Conservation (phyloP, 2,113 vertebrate species). For the Eudorcas thomsonii region DNA sequence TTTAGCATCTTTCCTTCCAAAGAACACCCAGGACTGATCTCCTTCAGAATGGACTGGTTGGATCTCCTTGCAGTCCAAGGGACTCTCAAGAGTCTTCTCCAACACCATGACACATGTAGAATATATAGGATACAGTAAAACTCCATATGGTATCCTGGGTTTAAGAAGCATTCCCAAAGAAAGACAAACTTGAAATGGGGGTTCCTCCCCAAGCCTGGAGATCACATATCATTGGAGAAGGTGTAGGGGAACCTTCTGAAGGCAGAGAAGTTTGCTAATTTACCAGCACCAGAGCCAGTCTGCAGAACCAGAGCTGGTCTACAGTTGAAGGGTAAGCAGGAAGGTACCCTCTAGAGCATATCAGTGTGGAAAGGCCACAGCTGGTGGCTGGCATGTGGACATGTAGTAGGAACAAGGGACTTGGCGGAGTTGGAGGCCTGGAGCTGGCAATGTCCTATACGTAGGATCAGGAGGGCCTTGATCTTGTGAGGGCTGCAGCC, state of each 20-base stretch:
- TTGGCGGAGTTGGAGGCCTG: neutral
- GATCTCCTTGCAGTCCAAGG: too few relatives aligned
- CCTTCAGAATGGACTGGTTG: too few relatives aligned
- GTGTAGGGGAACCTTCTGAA: neutral
- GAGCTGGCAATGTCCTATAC: neutral
- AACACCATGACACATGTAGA: neutral
- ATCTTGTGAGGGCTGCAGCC: neutral
- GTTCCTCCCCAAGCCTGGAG: neutral
- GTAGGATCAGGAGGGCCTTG: neutral
- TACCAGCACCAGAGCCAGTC: neutral
- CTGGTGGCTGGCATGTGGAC: neutral
- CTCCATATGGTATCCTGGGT: neutral
- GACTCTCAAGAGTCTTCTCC: too few relatives aligned
- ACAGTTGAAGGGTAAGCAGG: neutral
- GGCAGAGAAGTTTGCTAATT: neutral
- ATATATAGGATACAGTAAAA: neutral
- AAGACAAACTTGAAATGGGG: neutral
- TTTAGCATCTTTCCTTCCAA: too few relatives aligned
- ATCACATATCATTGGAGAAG: neutral
- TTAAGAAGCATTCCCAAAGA: neutral
- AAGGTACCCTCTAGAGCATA: neutral
- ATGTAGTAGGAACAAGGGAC: neutral
- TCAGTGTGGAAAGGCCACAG: neutral
- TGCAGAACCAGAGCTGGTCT: neutral
- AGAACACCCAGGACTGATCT: too few relatives aligned